These are phyloP conservation scores for Torymus tubicola DNA, from an alignment of 2,888 invertebrate genomes.

Conservation along the genomic window DNA sequence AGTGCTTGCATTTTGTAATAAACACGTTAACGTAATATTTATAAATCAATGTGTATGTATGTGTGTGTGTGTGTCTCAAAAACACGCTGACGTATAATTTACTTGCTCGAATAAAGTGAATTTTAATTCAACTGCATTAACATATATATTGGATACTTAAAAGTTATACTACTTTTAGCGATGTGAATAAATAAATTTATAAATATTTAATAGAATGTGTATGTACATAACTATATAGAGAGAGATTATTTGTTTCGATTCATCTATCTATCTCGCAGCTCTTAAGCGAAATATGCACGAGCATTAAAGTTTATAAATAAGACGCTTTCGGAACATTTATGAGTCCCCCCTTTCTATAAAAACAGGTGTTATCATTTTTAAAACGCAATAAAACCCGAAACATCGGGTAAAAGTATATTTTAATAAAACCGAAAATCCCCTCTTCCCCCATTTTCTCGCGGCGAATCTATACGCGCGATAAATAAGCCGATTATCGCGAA, in stretches of 20 bases:
- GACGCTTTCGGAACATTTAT: neutral
- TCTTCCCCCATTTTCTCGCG: conserved; percentile 31
- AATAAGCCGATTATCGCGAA: conserved; percentile 42
- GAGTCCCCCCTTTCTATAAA: too few relatives aligned
- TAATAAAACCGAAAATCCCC: conserved; percentile 23
- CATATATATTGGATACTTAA: neutral
- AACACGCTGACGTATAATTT: too few relatives aligned
- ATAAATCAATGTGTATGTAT: too few relatives aligned
- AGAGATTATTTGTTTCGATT: neutral
- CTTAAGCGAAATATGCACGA: neutral
- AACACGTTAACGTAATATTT: too few relatives aligned
- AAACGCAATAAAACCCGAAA: conserved; percentile 11
- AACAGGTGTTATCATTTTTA: neutral
- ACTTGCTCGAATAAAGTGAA: too few relatives aligned
- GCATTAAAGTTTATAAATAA: conserved; percentile 2
- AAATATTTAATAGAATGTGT: neutral
- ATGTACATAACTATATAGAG: too few relatives aligned
- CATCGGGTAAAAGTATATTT: conserved; percentile 6
- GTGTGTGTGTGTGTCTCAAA: too few relatives aligned
- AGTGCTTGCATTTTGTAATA: neutral
- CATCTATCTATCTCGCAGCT: neutral
- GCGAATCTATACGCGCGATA: conserved; percentile 39
- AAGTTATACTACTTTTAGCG: neutral
- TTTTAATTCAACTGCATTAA: neutral
- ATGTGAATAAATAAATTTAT: too few relatives aligned